Percentiles rank a stretch among this genome's conserved stretches.
Conservation (phyloP, 1,140 invertebrate genomes). For the Atta cephalotes region DNA sequence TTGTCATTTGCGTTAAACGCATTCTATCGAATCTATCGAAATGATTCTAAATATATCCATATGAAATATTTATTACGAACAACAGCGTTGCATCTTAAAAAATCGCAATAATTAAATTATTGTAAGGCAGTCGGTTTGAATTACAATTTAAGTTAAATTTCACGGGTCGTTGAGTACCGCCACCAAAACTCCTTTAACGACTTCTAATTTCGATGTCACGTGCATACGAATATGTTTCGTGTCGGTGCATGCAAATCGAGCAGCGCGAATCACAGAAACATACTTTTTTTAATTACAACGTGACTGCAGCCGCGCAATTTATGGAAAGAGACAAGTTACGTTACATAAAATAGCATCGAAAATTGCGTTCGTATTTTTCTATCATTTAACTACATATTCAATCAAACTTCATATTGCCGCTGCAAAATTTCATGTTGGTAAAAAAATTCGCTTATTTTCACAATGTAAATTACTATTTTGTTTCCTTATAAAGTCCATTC, state of each 20-base stretch:
- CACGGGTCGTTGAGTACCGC: neutral
- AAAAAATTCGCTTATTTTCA: conserved; percentile 15
- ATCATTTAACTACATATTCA: neutral
- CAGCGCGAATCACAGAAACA: neutral
- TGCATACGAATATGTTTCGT: conserved; percentile 44
- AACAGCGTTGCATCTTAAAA: neutral
- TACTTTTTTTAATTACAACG: conserved; percentile 47
- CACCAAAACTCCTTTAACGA: conserved; percentile 39
- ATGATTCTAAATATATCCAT: neutral
- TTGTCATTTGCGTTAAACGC: neutral
- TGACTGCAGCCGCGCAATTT: conserved; percentile 31
- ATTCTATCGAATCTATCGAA: neutral
- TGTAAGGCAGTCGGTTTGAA: conserved; percentile 12
- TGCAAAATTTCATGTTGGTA: neutral
- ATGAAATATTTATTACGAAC: neutral
- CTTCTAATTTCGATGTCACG: conserved; percentile 42
- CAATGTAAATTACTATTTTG: neutral
- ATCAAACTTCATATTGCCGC: neutral
- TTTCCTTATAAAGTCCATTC: neutral
- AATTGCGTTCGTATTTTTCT: conserved; percentile 30
- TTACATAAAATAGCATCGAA: conserved; percentile 40
- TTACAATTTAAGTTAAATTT: conserved; percentile 34
- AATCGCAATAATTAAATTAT: conserved; percentile 1
- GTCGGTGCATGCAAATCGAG: conserved; percentile 27
- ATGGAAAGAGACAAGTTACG: conserved; percentile 28